Evolutionary conservation across 2,113 vertebrate species (phyloP), one percentile per base, ranked within the genome.

Genomic region (Jacana jacana): DNA sequence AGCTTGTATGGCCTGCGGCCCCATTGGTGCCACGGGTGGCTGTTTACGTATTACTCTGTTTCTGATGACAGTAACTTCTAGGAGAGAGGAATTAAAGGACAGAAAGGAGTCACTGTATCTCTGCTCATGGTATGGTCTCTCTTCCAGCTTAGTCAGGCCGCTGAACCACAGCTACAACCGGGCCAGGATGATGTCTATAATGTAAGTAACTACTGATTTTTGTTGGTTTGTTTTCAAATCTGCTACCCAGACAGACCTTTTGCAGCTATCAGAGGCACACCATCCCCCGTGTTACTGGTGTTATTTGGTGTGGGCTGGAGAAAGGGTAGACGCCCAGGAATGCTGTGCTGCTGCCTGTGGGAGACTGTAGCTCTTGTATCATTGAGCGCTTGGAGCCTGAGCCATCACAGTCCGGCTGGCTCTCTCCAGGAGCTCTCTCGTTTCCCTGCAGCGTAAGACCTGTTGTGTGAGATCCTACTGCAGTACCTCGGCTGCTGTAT

Each of bases 131-230:
- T 57, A 28, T 11, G 73, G 6, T 86, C 7, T 97, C 76, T 95
- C 79, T 96, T 96, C 25, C 93, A 97, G 97, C 93, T 97, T 33
- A 94, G 54, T 91, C 90, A 35, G 57, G 3, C 63, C 19, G 15
- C 93, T 39, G 89, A 89, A 63, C 28, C 66, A 3, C 93, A 72
- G 44, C 58, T 72, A 64, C 61, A 0, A 25, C 77, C 81, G 7
- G 96, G 87, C 64, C 87, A 94, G 79, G 82, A 93, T 7, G 95
- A 96, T 0, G 35, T 97, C 31, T 97, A 97, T 48, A 97, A 97
- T 2, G 97, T 97, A 88, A 97, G 97, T 97, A 91, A 18, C 72
- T 75, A 37, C 80, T 63, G 52, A 0, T 4, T 46, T 70, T 31
- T 30, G 35, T 40, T 33, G 46, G 28, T 46, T 75, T 49, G 31